These are phyloP conservation scores for Drosophila equinoxialis DNA, from an alignment of 1,140 invertebrate genomes.

Conservation along the genomic window DNA sequence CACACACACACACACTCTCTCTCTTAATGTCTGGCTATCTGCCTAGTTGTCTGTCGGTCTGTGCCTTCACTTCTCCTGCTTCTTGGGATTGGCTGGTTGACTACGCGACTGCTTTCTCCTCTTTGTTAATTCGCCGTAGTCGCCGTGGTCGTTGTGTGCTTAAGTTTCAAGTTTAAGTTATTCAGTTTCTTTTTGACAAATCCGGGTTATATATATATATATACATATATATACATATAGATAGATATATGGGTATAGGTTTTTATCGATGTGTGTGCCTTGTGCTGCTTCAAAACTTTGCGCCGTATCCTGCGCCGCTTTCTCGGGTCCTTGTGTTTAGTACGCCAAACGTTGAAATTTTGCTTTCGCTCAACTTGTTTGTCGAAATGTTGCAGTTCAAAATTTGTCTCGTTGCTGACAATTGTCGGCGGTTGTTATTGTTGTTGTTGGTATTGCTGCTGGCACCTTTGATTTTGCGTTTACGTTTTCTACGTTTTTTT, in stretches of 20 bases:
- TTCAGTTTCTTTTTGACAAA: constrained; percentile 27
- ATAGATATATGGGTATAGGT: constrained; percentile 8
- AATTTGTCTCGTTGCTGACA: constrained; percentile 10
- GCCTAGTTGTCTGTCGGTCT: constrained; percentile 45
- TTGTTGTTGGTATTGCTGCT: constrained; percentile 33
- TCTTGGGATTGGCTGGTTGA: constrained; percentile 41
- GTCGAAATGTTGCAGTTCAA: constrained; percentile 59
- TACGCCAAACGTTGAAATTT: constrained; percentile 79
- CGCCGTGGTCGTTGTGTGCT: constrained; percentile 44
- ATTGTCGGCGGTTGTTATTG: constrained; percentile 7
- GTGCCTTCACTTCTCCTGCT: constrained; percentile 28
- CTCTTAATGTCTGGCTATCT: constrained; percentile 16
- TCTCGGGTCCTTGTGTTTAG: constrained; percentile 50
- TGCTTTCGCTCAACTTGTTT: constrained; percentile 75
- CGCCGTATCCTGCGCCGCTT: constrained; percentile 40
- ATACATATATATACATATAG: constrained; percentile 14
- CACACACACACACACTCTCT: constrained; percentile 26
- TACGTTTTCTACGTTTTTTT: constrained; percentile 82
- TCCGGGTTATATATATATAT: constrained; percentile 8
- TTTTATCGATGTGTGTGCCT: constrained; percentile 40
- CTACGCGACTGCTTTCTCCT: constrained; percentile 23
- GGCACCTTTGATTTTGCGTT: constrained; percentile 68
- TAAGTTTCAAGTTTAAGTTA: constrained; percentile 65
- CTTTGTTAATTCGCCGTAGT: constrained; percentile 41
- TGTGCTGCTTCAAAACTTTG: constrained; percentile 52